Base-by-base conservation (phyloP, 2,888 invertebrate species). In the Dicyrtoma fusca region DNA sequence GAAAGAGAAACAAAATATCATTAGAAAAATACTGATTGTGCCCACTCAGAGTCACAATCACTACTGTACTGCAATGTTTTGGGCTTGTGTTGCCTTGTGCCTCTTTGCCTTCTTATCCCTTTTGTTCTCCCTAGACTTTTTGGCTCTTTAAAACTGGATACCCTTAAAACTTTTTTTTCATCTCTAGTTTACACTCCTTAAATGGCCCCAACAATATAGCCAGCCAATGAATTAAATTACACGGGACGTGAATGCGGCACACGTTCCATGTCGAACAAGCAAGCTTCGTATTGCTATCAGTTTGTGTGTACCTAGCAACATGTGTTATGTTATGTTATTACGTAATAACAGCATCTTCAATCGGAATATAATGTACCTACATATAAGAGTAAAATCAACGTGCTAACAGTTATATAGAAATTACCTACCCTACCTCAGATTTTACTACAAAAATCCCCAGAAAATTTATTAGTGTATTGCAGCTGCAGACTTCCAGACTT, bases 151-250 rank as follows among this genome's bases (percentile, higher is more conserved):
- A 34, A 34, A 34, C 23, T 51, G 17, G 19, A 5, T 2, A 19
- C 23, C 6, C 23, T 55, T 23, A 25, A 49, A 49, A 4, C 4
- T 17, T n/a, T n/a, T n/a, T n/a, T n/a, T n/a, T n/a, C n/a, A n/a
- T n/a, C n/a, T n/a, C n/a, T n/a, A n/a, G n/a, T n/a, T 34, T 34
- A 34, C 34, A 5, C 34, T 5, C 34, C 8, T 34, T 34, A 34
- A 34, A 34, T 34, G 34, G 34, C 34, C 8, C 34, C 3, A 3
- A 34, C 8, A 34, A 34, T 34, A 34, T 5, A 34, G 3, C 34
- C 34, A 55, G 55, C 11, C 21, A 55, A 55, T 55, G 55, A 55
- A 55, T 55, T 55, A 55, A 55, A 55, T 55, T 55, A 55, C 55
- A 55, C 21, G 34, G 34, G 34, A 3, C 8, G 34, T 3, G 34